These are phyloP conservation scores for Oedothorax gibbosus DNA, from an alignment of 1,140 invertebrate species.

Conservation along the genomic window DNA sequence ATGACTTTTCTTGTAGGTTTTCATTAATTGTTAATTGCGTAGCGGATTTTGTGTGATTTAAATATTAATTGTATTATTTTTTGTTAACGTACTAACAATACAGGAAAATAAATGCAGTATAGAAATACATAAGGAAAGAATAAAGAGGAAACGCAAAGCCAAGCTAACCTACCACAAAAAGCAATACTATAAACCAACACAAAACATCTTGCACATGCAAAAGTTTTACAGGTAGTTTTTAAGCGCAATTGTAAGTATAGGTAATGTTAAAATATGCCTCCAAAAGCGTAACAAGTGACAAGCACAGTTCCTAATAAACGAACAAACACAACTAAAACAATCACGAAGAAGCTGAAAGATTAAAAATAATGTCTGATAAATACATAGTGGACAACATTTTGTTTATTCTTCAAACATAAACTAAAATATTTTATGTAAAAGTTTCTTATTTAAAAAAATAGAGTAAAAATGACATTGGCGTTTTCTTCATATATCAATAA, in stretches of 20 bases:
- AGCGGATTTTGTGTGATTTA: not conserved
- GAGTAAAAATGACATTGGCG: no score
- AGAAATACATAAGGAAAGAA: no score
- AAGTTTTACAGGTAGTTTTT: not conserved
- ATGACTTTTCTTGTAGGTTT: no score
- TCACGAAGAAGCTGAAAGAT: conserved; percentile 48
- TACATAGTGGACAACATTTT: conserved; percentile 10
- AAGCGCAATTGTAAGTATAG: conserved; percentile 12
- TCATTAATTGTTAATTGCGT: conserved; percentile 3
- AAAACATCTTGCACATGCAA: not conserved
- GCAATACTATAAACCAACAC: not conserved
- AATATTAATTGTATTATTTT: not conserved
- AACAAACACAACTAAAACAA: conserved; percentile 6
- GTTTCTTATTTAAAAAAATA: no score
- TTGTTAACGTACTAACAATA: not conserved
- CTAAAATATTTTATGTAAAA: no score
- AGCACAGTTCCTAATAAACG: conserved; percentile 24
- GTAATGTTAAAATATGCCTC: not conserved
- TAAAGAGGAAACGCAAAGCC: not conserved
- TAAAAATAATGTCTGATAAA: conserved; percentile 15
- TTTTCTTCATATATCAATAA: no score
- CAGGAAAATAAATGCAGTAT: no score
- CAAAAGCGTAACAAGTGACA: not conserved
- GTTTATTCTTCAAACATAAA: not conserved
- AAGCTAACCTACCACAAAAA: conserved; percentile 13